Evolutionary conservation across 2,888 invertebrate species (phyloP), one percentile per base, ranked within the genome.

Genomic region (Agrochola circellaris): DNA sequence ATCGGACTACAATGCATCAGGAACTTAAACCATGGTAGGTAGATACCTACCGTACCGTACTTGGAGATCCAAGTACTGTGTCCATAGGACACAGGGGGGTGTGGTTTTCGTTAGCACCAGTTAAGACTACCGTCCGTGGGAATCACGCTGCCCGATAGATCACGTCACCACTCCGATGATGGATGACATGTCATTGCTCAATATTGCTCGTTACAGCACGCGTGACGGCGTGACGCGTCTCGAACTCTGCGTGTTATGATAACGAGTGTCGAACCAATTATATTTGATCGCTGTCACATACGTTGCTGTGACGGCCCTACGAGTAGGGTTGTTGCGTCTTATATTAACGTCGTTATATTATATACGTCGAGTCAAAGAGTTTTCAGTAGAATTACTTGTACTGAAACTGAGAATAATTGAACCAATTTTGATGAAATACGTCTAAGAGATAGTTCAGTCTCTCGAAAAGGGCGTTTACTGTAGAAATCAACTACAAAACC

Each of bases 211-310:
- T 79, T 88, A 86, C 42, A 54, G 38, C 64, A 58, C 38, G 64
- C 83, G 79, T 78, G 86, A 82, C 58, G 60, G 45, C 70, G 30
- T 34, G 73, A 62, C 61, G 48, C 68, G 60, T 79, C 77, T 77
- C 54, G 11, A 64, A 69, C 75, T 79, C 56, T 66, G 73, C 67
- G 34, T 45, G 77, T 70, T 72, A 79, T 79, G 79, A 74, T 86
- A 86, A 81, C 79, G 81, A 85, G 83, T 83, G 83, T 66, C 77
- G 80, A 69, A 84, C 89, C 90, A 90, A 91, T 91, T 91, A 91
- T 88, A 90, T 89, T 85, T 89, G 89, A 89, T 87, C 86, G 84
- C 81, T 78, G 84, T 89, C 89, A 88, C 89, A 9, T 81, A 83
- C 85, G 85, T 80, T 23, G 71, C 58, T 23, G 61, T 56, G 76